Evolutionary conservation across 2,797 vertebrate species (phyloP), one percentile per base, ranked within the genome.

Genomic region (Coregonus sp.): DNA sequence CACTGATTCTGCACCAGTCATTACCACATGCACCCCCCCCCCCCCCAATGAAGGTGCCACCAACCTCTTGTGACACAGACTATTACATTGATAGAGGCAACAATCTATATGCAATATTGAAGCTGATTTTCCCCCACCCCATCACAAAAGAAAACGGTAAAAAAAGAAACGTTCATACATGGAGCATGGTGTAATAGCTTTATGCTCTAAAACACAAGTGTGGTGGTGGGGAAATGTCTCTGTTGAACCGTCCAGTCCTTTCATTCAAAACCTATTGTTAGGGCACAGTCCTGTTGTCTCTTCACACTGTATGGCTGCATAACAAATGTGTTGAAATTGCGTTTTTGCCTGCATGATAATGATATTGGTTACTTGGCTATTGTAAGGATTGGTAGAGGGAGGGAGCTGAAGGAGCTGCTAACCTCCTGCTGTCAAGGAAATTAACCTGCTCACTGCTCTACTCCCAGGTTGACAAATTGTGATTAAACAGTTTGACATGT

Each of bases 271-370:
- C 69, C 69, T 40, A 9, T 18, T 61, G 18, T 61, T 5, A 61
- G 59, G 18, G 20, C 18, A 12, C 50, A 61, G 68, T 2, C 37
- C 18, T 69, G 3, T 9, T 37, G 68, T 70, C n/a, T 47, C 14
- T 70, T 33, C 18, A 37, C 68, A 47, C 11, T 67, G 65, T 40
- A 63, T 79, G 79, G 77, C 76, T 73, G 76, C 77, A 80, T 78
- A 85, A 76, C 74, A 80, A 83, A 85, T 83, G 33, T 47, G 52
- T 74, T 82, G n/a, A 82, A 87, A 80, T 80, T 81, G 70, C 74
- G 81, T 74, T 81, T 81, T 83, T 40, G 15, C 50, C 47, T 9
- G 65, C 35, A 80, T 80, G 40, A 37, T 82, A 83, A 85, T 80
- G 72, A 74, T 84, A 77, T 80, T 78, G 35, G 73, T 85, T 80